Base-by-base conservation (phyloP, 2,888 invertebrate species). In the Bembecia ichneumoniformis region DNA sequence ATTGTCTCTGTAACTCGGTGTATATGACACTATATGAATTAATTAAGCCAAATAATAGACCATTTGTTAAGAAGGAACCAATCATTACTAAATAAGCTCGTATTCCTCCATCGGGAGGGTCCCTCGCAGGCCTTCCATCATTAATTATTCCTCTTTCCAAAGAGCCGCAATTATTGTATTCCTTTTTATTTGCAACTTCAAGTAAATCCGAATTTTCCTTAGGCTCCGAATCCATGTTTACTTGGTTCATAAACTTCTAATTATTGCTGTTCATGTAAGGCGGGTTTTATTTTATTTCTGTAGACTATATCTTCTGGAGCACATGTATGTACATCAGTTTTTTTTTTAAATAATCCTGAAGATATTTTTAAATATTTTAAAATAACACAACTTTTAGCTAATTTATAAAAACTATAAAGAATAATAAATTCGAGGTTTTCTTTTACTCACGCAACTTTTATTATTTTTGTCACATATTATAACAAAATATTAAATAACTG, bases 31-130 rank as follows among this genome's bases (percentile, higher is more conserved):
- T 94, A 71, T 94, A 96, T 0, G 94, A 93, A 83, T 97, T 97
- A 66, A 97, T 96, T 45, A 96, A 91, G 46, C 97, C 96, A 77
- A 97, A 96, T 48, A 97, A 88, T 48, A 96, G 91, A 4, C 97
- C 97, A 77, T 97, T 97, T 65, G 94, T 94, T 52, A 96, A 86
- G 76, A 97, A 96, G 52, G 96, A 95, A 44, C 92, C 95, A 43
- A 95, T 63, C 89, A 96, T 90, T 13, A 97, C 92, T 53, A 92
- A 78, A 91, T 94, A 95, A 0, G 95, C 96, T 63, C 94, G 89
- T 11, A 90, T 58, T 0, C 95, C 95, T 10, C 95, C 95, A 77
- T 96, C 94, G 0, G 93, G 92, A 16, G 91, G 90, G 28, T 78
- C 82, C 47, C 63, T 68, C 36, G 51, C 49, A 17, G 62, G 10